Evolutionary conservation across 1,140 invertebrate species (phyloP).

Genomic region (Bombus vancouverensis): DNA sequence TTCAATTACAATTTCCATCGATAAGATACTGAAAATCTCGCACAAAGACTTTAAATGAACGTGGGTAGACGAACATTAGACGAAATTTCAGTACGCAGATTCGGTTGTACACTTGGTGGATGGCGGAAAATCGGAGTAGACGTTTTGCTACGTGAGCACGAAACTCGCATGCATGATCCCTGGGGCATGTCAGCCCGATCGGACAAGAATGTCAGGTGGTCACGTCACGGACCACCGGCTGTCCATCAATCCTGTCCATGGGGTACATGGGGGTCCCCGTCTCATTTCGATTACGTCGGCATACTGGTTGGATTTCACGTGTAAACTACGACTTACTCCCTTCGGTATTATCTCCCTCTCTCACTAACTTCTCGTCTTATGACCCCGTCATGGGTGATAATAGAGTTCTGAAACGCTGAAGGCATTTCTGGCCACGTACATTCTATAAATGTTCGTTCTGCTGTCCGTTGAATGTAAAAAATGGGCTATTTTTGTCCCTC

Average conservation of each 20-base stretch:
- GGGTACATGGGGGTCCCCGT: constrained; percentile 60
- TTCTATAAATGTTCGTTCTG: background rate
- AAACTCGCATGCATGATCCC: constrained; percentile 77
- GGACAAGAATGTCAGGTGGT: constrained; percentile 78
- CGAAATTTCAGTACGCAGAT: constrained; percentile 15
- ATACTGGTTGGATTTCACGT: constrained; percentile 62
- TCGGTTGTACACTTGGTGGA: constrained; percentile 9
- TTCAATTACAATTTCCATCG: background rate
- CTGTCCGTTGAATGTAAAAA: background rate
- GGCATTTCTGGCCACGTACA: constrained; percentile 23
- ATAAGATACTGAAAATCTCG: background rate
- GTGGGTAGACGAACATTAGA: background rate
- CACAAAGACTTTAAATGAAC: background rate
- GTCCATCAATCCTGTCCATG: constrained; percentile 78
- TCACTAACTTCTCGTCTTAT: constrained; percentile 46
- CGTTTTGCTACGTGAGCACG: constrained; percentile 76
- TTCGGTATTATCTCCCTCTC: constrained; percentile 48
- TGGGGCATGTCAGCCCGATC: constrained; percentile 76
- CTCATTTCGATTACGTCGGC: constrained; percentile 65
- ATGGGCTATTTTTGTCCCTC: background rate
- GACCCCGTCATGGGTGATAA: constrained; percentile 51
- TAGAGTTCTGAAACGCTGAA: constrained; percentile 39
- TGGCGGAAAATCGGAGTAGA: constrained; percentile 63
- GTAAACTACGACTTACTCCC: constrained; percentile 65
- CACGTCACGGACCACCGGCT: constrained; percentile 76